These are phyloP conservation scores for Dicrostonyx torquatus DNA, from an alignment of 2,797 vertebrate genomes.

Conservation along the genomic window DNA sequence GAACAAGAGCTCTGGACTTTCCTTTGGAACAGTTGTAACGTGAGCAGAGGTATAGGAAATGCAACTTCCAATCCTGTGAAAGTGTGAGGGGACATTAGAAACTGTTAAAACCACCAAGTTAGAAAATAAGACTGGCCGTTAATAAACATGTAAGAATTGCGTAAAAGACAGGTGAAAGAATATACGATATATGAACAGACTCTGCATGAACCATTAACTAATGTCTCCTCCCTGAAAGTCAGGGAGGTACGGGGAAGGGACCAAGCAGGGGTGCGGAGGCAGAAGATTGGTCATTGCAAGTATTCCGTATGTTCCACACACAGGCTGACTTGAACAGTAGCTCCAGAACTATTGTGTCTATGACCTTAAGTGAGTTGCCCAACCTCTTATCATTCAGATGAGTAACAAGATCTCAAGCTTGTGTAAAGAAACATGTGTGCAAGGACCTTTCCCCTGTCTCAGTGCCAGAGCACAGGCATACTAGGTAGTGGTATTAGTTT, in stretches of 20 bases:
- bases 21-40: background rate
- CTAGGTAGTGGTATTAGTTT: background rate
- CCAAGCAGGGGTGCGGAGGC: background rate
- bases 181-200: background rate
- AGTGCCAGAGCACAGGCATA: background rate
- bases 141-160: background rate
- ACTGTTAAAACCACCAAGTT: background rate
- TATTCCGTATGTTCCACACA: background rate
- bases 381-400: slow-evolving; percentile 1
- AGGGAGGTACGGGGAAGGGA: background rate
- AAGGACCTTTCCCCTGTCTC: background rate
- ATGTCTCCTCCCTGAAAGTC: background rate
- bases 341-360: background rate
- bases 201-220: background rate
- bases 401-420: background rate
- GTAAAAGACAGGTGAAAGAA: background rate
- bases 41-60: background rate
- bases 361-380: background rate
- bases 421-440: background rate
- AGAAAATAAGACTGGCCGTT: background rate
- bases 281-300: background rate
- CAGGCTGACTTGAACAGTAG: background rate
- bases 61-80: background rate
- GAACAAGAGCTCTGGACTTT: background rate
- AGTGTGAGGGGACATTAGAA: background rate